These are phyloP conservation scores for Drosophila ogumai DNA, from an alignment of 1,140 invertebrate genomes.

Conservation along the genomic window DNA sequence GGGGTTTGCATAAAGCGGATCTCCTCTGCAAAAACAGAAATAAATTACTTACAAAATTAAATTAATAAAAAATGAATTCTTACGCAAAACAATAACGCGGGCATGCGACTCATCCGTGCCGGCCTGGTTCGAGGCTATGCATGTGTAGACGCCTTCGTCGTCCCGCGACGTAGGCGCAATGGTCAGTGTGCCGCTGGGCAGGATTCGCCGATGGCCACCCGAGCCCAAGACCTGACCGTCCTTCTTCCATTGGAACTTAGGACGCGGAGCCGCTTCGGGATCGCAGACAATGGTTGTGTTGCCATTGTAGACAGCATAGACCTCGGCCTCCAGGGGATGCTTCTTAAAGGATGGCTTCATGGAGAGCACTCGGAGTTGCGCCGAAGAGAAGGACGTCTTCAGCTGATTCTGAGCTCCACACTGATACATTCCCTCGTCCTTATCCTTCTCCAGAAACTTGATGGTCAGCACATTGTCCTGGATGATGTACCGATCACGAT, in stretches of 20 bases:
- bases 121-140: conserved; percentile 93
- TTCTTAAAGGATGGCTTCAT: conserved; percentile 96
- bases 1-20: conserved; percentile 90
- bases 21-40: conserved; percentile 85
- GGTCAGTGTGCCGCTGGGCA: conserved; percentile 93
- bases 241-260: conserved; percentile 96
- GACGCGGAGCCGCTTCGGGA: conserved; percentile 96
- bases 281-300: conserved; percentile 96
- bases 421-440: conserved; percentile 98
- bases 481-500: conserved; percentile 91
- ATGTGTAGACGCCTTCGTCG: conserved; percentile 95
- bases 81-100: conserved; percentile 93
- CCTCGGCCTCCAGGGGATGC: conserved; percentile 93
- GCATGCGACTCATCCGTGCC: conserved; percentile 93
- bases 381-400: conserved; percentile 94
- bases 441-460: conserved; percentile 89
- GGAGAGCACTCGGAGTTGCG: conserved; percentile 94
- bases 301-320: conserved; percentile 94
- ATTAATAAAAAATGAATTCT: conserved; percentile 63
- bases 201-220: conserved; percentile 91
- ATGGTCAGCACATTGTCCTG: conserved; percentile 96
- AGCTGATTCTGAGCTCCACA: conserved; percentile 96
- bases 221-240: conserved; percentile 92
- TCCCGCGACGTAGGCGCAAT: conserved; percentile 94
- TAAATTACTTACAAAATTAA: background rate